A percentile compares a stretch with the other conserved stretches of the same genome.
Evolutionary conservation across 2,888 invertebrate genomes (phyloP).

Genomic region (Parochlus steinenii): DNA sequence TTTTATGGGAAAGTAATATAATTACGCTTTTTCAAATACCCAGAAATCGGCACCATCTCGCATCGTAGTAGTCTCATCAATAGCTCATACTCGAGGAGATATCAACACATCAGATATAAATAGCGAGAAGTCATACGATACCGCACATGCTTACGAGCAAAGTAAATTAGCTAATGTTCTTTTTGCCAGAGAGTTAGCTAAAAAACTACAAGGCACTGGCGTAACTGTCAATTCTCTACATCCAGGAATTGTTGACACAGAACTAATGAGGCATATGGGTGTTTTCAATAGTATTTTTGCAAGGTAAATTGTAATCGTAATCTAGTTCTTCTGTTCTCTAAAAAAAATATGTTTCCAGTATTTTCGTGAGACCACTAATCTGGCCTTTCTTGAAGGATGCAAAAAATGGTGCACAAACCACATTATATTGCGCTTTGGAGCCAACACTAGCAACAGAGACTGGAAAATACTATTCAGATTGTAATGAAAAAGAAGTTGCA

Average conservation of each 20-base stretch:
- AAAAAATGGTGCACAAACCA: slow-evolving; percentile 41
- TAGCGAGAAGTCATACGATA: slow-evolving; percentile 41
- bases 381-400: slow-evolving; percentile 60
- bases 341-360: too few relatives aligned
- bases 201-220: slow-evolving; percentile 30
- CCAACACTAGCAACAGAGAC: slow-evolving; percentile 39
- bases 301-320: too few relatives aligned
- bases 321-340: too few relatives aligned
- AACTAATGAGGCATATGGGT: slow-evolving; percentile 29
- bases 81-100: slow-evolving; percentile 43
- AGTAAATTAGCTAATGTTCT: slow-evolving; percentile 66
- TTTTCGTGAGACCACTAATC: slow-evolving; percentile 35
- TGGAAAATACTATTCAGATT: slow-evolving; percentile 48
- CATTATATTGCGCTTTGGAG: slow-evolving; percentile 39
- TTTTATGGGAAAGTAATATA: slow-evolving; percentile 5
- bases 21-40: not conserved
- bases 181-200: slow-evolving; percentile 52
- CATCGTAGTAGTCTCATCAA: slow-evolving; percentile 49
- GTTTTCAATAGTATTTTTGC: slow-evolving; percentile 27
- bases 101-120: slow-evolving; percentile 57
- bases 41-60: slow-evolving; percentile 45
- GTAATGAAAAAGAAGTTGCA: slow-evolving; percentile 33
- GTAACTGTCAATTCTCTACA: slow-evolving; percentile 54
- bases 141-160: slow-evolving; percentile 51
- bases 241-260: slow-evolving; percentile 52